Percentiles rank a stretch among this genome's conserved stretches.
These are phyloP conservation scores for Agriopis marginaria DNA, from an alignment of 2,888 invertebrate genomes.

Conservation along the genomic window DNA sequence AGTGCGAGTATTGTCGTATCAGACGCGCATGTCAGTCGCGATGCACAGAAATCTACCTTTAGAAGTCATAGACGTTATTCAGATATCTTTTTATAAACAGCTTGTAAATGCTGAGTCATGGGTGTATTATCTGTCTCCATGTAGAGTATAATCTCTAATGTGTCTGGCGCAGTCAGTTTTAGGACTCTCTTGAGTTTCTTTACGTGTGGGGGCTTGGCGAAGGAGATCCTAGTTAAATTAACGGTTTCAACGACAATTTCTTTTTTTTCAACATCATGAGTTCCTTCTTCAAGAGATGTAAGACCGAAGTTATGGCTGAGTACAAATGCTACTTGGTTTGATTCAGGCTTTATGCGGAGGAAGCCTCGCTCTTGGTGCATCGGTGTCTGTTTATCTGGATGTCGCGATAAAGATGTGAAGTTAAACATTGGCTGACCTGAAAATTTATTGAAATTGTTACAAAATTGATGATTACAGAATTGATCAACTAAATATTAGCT, in stretches of 20 bases:
- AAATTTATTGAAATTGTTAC: background rate
- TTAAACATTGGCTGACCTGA: slow-evolving; percentile 88
- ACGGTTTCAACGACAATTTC: slow-evolving; percentile 81
- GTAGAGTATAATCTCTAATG: slow-evolving; percentile 74
- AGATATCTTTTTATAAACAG: slow-evolving; percentile 74
- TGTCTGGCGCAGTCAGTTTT: slow-evolving; percentile 60
- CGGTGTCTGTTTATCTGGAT: slow-evolving; percentile 81
- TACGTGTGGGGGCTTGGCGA: slow-evolving; percentile 84
- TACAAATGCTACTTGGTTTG: slow-evolving; percentile 82
- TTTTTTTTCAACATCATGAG: slow-evolving; percentile 67
- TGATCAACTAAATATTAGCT: background rate
- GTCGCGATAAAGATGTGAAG: slow-evolving; percentile 81
- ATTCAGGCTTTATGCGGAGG: slow-evolving; percentile 85
- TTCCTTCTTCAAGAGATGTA: slow-evolving; percentile 87
- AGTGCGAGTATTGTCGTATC: too few relatives aligned
- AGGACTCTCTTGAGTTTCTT: slow-evolving; percentile 75
- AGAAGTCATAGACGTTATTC: slow-evolving; percentile 12
- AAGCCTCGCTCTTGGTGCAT: slow-evolving; percentile 89
- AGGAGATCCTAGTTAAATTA: slow-evolving; percentile 78
- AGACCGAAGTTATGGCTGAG: slow-evolving; percentile 88
- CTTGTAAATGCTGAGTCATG: slow-evolving; percentile 84
- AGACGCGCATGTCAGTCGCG: too few relatives aligned
- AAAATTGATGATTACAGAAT: too few relatives aligned
- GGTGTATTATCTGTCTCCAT: slow-evolving; percentile 87
- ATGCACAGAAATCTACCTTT: too few relatives aligned